Conservation (phyloP, 2,888 invertebrate genomes). For the Philaethria dido region DNA sequence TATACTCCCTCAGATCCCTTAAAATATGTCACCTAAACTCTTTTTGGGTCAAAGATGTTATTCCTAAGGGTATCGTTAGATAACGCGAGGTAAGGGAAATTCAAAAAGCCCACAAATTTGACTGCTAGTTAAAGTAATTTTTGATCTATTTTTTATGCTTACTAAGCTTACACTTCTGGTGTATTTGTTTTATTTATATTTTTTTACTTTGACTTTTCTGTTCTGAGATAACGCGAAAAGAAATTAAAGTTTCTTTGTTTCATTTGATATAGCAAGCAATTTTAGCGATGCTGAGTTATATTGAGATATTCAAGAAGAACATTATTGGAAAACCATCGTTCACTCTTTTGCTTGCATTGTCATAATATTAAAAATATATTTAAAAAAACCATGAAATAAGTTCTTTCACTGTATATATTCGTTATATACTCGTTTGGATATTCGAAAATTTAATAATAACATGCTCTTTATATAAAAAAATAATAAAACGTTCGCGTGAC, state of each 20-base stretch:
- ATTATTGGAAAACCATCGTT: no score
- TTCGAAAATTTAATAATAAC: no score
- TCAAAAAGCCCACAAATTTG: background rate
- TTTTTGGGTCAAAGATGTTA: conserved; percentile 32
- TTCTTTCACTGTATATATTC: no score
- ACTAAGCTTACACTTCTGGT: background rate
- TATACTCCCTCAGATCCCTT: conserved; percentile 26
- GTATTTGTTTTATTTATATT: background rate
- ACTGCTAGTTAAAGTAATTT: background rate
- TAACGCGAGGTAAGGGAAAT: background rate
- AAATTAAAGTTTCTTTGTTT: conserved; percentile 6
- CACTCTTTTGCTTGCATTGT: no score
- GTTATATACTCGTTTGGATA: no score
- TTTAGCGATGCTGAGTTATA: background rate
- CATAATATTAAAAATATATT: no score
- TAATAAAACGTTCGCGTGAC: no score
- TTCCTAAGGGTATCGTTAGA: conserved; percentile 32
- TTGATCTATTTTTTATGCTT: background rate
- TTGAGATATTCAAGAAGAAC: background rate
- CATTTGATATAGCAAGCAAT: background rate
- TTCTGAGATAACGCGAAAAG: background rate
- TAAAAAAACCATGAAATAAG: no score
- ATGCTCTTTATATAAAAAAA: no score
- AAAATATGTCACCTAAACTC: conserved; percentile 30
- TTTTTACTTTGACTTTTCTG: background rate